These are phyloP conservation scores for Platyrinchus mystaceus DNA, from an alignment of 2,797 vertebrate genomes.

Conservation along the genomic window DNA sequence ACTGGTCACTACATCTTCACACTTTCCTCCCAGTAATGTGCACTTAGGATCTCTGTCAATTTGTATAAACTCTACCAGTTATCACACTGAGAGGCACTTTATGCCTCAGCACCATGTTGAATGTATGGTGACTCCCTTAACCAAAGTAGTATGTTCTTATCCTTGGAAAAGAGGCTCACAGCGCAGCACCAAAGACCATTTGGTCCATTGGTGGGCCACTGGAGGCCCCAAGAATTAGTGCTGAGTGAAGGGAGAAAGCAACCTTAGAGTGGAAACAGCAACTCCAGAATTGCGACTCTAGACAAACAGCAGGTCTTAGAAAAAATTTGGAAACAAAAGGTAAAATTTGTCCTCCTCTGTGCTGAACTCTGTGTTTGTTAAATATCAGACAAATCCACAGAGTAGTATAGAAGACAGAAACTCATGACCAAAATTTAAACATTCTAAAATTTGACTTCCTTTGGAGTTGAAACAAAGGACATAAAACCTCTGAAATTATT, in stretches of 20 bases:
- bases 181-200: background rate
- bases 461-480: conserved; percentile 7
- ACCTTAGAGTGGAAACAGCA: background rate
- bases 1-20: background rate
- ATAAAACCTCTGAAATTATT: background rate
- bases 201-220: background rate
- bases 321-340: background rate
- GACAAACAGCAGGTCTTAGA: background rate
- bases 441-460: background rate
- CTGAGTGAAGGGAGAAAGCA: background rate
- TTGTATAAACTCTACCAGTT: background rate
- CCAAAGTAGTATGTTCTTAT: background rate
- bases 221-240: background rate
- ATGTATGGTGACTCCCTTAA: background rate
- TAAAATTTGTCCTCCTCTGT: background rate
- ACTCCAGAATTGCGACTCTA: background rate
- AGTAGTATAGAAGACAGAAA: background rate
- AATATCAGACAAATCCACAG: background rate
- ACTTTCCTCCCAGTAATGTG: background rate
- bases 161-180: background rate
- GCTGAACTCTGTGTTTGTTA: background rate
- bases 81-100: background rate
- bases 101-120: background rate
- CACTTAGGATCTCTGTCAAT: background rate
- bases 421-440: background rate